Conservation (phyloP, 2,113 vertebrate species). For the Rhinolophus sinicus region DNA sequence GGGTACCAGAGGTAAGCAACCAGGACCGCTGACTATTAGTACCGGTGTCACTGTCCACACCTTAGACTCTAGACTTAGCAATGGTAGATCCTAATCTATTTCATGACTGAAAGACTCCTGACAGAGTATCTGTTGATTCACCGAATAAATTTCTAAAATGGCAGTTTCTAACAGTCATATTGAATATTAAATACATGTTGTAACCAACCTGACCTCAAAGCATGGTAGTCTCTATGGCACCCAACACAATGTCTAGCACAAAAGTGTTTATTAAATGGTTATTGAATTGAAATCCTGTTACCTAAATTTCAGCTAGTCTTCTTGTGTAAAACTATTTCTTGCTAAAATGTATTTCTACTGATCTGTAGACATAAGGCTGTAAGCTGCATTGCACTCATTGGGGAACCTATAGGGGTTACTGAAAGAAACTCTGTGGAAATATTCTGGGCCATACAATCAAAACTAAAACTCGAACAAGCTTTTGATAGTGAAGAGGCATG, state of each 20-base stretch:
- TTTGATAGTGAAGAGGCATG: background rate
- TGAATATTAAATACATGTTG: background rate
- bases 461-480: background rate
- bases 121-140: background rate
- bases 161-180: background rate
- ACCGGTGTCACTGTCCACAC: background rate
- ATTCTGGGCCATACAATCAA: background rate
- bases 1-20: background rate
- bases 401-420: background rate
- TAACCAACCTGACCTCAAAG: background rate
- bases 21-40: background rate
- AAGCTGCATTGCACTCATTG: background rate
- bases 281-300: background rate
- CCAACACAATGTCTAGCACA: background rate
- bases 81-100: background rate
- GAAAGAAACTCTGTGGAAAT: background rate
- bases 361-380: background rate
- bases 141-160: background rate
- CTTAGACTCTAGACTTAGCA: background rate
- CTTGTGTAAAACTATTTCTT: slow-evolving; percentile 25
- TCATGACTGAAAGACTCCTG: background rate
- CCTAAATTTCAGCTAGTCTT: slow-evolving; percentile 10
- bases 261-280: slow-evolving; percentile 24
- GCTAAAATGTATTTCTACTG: background rate
- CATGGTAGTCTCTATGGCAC: background rate